Percentiles rank a stretch among this genome's conserved stretches.
These are phyloP conservation scores for Takifugu bimaculatus DNA, from an alignment of 2,113 vertebrate genomes.

Conservation along the genomic window DNA sequence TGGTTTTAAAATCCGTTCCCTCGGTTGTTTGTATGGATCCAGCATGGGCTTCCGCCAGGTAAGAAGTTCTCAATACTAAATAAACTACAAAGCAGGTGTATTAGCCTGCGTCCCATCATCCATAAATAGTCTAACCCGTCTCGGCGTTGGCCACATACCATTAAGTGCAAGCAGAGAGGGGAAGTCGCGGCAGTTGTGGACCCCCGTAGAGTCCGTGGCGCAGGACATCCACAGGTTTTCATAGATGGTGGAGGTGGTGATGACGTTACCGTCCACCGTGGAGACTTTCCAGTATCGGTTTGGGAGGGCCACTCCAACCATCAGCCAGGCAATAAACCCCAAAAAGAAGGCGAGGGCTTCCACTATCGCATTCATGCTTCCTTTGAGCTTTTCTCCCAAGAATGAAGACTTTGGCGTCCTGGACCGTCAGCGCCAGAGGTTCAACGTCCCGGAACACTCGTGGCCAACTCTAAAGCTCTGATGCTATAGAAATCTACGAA, in stretches of 20 bases:
- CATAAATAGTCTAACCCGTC: background rate
- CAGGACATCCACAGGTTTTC: slow-evolving; percentile 87
- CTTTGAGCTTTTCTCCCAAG: slow-evolving; percentile 8
- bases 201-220: slow-evolving; percentile 80
- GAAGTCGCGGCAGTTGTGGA: slow-evolving; percentile 85
- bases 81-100: no score
- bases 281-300: slow-evolving; percentile 72
- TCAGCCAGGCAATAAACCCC: slow-evolving; percentile 68
- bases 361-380: slow-evolving; percentile 57
- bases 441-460: slow-evolving; percentile 19
- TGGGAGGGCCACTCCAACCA: slow-evolving; percentile 59
- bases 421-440: slow-evolving; percentile 5
- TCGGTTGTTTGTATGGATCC: no score
- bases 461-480: slow-evolving; percentile 10
- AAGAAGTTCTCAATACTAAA: no score
- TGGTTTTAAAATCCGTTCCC: no score
- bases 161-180: slow-evolving; percentile 80
- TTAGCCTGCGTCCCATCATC: no score
- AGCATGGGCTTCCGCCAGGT: no score
- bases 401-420: slow-evolving; percentile 10
- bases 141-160: slow-evolving; percentile 64
- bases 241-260: slow-evolving; percentile 82
- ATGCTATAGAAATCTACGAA: slow-evolving; percentile 36
- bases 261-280: slow-evolving; percentile 77
- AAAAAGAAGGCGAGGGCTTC: slow-evolving; percentile 65